Conservation (phyloP, 2,113 vertebrate species). For the Myotis yumanensis region DNA sequence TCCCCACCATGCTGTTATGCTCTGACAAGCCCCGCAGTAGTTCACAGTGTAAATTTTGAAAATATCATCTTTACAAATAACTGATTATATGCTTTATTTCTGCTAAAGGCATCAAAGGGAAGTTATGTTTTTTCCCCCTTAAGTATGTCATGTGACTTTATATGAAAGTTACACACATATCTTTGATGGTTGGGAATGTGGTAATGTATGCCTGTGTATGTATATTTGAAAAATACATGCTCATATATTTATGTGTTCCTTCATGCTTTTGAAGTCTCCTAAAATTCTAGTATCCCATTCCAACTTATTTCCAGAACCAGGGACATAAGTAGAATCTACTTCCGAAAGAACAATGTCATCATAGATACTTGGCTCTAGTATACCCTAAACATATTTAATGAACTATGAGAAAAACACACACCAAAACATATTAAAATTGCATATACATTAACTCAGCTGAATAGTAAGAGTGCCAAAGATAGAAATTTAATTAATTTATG, state of each 20-base stretch:
- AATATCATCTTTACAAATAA: not conserved
- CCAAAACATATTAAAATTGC: not conserved
- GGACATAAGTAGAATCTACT: not conserved
- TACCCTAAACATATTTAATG: not conserved
- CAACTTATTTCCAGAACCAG: not conserved
- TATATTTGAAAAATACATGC: not conserved
- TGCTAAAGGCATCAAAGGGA: not conserved
- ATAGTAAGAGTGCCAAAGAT: not conserved
- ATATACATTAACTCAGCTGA: not conserved
- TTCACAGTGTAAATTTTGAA: not conserved
- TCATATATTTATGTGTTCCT: not conserved
- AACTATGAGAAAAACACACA: not conserved
- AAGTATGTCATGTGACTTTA: not conserved
- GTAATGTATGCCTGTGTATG: fast-evolving
- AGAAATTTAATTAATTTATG: not conserved
- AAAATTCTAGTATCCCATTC: not conserved
- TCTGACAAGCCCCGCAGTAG: not conserved
- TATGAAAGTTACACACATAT: not conserved
- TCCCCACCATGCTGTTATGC: not conserved
- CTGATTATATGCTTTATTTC: not conserved
- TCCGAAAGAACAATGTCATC: not conserved
- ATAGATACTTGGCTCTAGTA: not conserved
- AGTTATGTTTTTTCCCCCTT: not conserved
- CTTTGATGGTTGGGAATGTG: not conserved
- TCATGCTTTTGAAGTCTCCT: not conserved